Percentiles rank a stretch among this genome's conserved stretches.
These are phyloP conservation scores for Spodoptera exigua DNA, from an alignment of 2,888 invertebrate genomes.

Conservation along the genomic window DNA sequence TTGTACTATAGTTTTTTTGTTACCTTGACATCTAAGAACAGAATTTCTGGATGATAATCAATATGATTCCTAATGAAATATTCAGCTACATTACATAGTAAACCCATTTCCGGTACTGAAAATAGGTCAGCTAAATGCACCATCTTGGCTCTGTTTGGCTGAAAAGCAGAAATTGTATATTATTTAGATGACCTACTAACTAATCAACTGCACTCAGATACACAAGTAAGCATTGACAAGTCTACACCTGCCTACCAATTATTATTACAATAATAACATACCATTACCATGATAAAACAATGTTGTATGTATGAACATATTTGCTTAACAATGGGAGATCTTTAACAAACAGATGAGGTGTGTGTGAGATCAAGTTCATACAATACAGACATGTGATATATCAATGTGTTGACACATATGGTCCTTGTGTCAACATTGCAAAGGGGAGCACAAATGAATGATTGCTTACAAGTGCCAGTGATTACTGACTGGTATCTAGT, in stretches of 20 bases:
- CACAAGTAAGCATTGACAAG: conserved; percentile 22
- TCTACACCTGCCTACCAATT: conserved; percentile 11
- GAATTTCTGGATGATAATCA: conserved; percentile 98
- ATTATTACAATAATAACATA: conserved; percentile 29
- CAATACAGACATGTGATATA: conserved; percentile 9
- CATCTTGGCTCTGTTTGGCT: conserved; percentile 93
- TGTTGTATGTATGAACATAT: background rate
- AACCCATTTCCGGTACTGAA: conserved; percentile 98
- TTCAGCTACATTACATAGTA: conserved; percentile 97
- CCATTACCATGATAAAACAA: conserved; percentile 12
- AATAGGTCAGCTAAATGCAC: conserved; percentile 98
- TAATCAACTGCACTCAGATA: background rate
- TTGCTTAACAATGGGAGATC: conserved; percentile 8
- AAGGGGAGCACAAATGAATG: conserved; percentile 82
- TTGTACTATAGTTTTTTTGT: conserved; percentile 1
- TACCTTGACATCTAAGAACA: conserved; percentile 98
- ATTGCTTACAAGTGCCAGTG: conserved; percentile 85
- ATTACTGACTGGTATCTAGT: conserved; percentile 67
- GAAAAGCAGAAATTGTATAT: conserved; percentile 60
- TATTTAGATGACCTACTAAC: conserved; percentile 2
- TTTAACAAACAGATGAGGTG: background rate
- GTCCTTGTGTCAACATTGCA: conserved; percentile 47
- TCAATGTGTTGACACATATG: conserved; percentile 33
- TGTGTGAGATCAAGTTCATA: conserved; percentile 2
- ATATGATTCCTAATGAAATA: conserved; percentile 96